phyloP scores from a whole-genome alignment of 2,888 invertebrate genomes.

The Lithophane leautieri region DNA sequence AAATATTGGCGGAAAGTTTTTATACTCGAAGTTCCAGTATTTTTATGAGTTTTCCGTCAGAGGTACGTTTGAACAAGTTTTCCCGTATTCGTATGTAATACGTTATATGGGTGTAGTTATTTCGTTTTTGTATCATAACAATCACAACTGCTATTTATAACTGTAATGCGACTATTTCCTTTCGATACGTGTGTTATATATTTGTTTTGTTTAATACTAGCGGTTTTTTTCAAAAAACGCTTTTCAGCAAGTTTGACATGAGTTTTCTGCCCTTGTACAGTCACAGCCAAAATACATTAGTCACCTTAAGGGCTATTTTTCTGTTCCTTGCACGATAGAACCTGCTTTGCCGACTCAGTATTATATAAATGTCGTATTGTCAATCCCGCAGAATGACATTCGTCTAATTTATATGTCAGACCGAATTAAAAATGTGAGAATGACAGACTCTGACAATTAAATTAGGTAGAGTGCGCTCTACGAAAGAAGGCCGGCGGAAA shows the following conservation, averaged over 20 bases:
- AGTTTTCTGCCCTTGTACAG: neutral
- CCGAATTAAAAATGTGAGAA: neutral
- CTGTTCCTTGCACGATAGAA: neutral
- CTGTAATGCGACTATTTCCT: constrained; percentile 26
- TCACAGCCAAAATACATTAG: neutral
- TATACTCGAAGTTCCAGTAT: constrained; percentile 66
- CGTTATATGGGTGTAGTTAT: constrained; percentile 35
- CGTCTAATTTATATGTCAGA: neutral
- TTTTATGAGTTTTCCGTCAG: constrained; percentile 64
- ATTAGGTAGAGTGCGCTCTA: too few relatives aligned
- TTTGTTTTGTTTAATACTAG: neutral
- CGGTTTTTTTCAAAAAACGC: neutral
- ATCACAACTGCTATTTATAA: constrained; percentile 46
- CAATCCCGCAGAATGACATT: neutral
- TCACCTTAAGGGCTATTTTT: neutral
- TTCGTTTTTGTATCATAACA: constrained; percentile 47
- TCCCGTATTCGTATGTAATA: constrained; percentile 45
- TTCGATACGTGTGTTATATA: constrained; percentile 4
- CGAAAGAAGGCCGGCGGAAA: too few relatives aligned
- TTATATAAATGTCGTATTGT: neutral
- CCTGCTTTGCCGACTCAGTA: neutral
- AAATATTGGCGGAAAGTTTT: constrained; percentile 67
- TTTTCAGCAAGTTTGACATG: neutral
- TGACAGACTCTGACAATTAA: too few relatives aligned
- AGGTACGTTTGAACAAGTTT: constrained; percentile 60